Percentiles rank a stretch among this genome's conserved stretches.
Conservation (phyloP, 2,113 vertebrate species). For the Sebastes schlegelii region DNA sequence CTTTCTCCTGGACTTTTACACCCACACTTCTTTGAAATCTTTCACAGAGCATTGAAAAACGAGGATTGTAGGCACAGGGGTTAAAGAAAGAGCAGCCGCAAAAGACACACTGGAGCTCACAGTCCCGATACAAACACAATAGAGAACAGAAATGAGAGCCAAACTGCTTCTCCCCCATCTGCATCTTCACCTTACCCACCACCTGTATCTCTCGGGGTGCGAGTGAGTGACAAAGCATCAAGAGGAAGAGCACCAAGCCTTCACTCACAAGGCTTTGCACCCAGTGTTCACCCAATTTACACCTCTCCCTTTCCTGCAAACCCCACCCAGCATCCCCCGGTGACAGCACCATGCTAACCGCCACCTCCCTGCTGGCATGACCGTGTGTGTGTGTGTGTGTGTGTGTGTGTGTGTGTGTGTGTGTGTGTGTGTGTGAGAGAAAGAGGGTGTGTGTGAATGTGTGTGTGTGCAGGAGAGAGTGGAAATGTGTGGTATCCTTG, state of each 20-base stretch:
- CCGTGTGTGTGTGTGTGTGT: constrained; percentile 46
- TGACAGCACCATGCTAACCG: constrained; percentile 75
- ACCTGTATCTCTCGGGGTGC: constrained; percentile 62
- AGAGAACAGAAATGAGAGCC: constrained; percentile 17
- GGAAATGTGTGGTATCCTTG: constrained; percentile 58
- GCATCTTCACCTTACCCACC: constrained; percentile 50
- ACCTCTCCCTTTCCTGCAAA: constrained; percentile 78
- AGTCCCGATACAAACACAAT: constrained; percentile 31
- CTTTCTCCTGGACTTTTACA: constrained; percentile 32
- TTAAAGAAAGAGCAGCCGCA: constrained; percentile 43
- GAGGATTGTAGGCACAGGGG: constrained; percentile 14
- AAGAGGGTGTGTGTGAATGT: constrained; percentile 23
- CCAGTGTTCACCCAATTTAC: constrained; percentile 84
- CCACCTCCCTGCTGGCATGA: constrained; percentile 74
- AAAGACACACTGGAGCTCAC: constrained; percentile 35
- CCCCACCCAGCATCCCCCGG: constrained; percentile 71
- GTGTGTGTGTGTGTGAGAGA: not conserved
- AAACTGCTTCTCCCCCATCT: constrained; percentile 28
- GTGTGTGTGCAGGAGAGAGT: constrained; percentile 13
- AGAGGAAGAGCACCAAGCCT: constrained; percentile 69
- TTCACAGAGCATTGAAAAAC: constrained; percentile 7
- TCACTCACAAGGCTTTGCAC: constrained; percentile 74
- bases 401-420: not conserved
- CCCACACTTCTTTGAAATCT: constrained; percentile 8
- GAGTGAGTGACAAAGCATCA: constrained; percentile 59